Evolutionary conservation across 2,888 invertebrate genomes (phyloP).

Genomic region (Hanleya hanleyi): DNA sequence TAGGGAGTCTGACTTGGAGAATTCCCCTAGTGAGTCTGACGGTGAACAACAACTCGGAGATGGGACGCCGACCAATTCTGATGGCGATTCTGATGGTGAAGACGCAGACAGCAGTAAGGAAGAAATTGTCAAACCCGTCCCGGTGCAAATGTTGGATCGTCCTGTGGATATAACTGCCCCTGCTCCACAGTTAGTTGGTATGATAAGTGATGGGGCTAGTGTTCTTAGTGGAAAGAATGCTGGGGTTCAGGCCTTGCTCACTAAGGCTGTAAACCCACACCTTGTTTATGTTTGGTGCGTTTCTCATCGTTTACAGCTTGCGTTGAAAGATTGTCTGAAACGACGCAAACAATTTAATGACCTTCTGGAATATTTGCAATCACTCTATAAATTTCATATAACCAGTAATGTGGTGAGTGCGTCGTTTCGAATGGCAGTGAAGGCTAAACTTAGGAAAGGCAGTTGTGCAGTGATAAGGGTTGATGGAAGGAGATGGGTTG

Average conservation of each 20-base stretch:
- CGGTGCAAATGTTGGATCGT: background rate
- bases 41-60: background rate
- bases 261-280: background rate
- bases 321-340: background rate
- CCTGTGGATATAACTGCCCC: no score
- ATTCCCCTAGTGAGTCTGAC: background rate
- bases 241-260: no score
- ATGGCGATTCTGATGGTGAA: background rate
- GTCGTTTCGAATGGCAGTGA: background rate
- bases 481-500: background rate
- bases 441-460: background rate
- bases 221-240: no score
- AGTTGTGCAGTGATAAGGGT: background rate
- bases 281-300: background rate
- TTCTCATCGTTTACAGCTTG: background rate
- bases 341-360: background rate
- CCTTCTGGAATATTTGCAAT: background rate
- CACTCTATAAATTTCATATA: background rate
- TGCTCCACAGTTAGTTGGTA: no score
- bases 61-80: no score
- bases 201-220: no score
- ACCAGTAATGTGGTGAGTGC: background rate
- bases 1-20: background rate
- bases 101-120: background rate
- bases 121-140: background rate